A percentile compares a stretch with the other conserved stretches of the same genome.
Evolutionary conservation across 2,888 invertebrate species (phyloP).

Genomic region (Eristalinus aeneus): DNA sequence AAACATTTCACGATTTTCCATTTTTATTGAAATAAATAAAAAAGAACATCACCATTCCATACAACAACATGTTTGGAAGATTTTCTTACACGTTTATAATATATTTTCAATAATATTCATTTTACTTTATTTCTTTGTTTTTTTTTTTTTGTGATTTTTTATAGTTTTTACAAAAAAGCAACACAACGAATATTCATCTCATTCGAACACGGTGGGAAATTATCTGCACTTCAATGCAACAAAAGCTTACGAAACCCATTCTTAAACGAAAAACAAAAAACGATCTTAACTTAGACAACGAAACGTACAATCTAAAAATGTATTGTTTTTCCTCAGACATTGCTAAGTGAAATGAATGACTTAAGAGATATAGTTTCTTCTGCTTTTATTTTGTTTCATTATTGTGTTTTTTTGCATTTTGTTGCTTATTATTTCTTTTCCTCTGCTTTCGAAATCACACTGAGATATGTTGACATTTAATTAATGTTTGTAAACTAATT

Average conservation of each 20-base stretch:
- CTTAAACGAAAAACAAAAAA: slow-evolving; percentile 9
- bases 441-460: slow-evolving; percentile 61
- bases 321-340: slow-evolving; percentile 2
- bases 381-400: slow-evolving; percentile 2
- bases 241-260: slow-evolving; percentile 49
- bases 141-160: slow-evolving; percentile 13
- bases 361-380: slow-evolving; percentile 31
- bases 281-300: background rate
- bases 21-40: slow-evolving; percentile 71
- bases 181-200: slow-evolving; percentile 67
- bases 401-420: slow-evolving; percentile 3
- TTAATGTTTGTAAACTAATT: slow-evolving; percentile 58
- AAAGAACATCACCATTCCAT: slow-evolving; percentile 68
- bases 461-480: slow-evolving; percentile 70
- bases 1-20: slow-evolving; percentile 40
- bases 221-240: slow-evolving; percentile 68
- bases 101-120: slow-evolving; percentile 44
- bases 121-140: slow-evolving; percentile 22
- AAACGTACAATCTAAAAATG: slow-evolving; percentile 16
- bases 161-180: slow-evolving; percentile 66
- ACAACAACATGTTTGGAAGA: slow-evolving; percentile 65
- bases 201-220: slow-evolving; percentile 70
- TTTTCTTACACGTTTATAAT: slow-evolving; percentile 60
- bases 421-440: slow-evolving; percentile 3
- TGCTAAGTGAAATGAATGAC: slow-evolving; percentile 36